These are phyloP conservation scores for Penaeus monodon DNA, from an alignment of 2,888 invertebrate genomes.

Conservation along the genomic window DNA sequence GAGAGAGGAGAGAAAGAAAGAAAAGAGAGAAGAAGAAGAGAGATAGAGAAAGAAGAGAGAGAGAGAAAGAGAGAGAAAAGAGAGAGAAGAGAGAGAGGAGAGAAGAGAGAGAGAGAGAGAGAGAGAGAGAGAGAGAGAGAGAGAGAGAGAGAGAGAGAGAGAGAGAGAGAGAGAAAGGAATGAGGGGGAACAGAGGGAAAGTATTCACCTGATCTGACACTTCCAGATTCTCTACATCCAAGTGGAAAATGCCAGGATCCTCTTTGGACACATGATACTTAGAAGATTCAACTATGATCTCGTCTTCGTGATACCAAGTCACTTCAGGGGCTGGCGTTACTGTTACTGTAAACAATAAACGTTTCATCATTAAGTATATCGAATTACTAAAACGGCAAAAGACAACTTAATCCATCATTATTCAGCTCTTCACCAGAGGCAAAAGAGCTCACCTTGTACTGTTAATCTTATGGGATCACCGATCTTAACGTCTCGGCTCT, in stretches of 20 bases:
- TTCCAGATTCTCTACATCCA: slow-evolving; percentile 82
- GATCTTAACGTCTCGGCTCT: slow-evolving; percentile 85
- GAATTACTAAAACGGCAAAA: not conserved
- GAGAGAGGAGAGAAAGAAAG: too few species aligned
- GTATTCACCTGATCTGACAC: slow-evolving; percentile 79
- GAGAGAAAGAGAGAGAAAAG: too few species aligned
- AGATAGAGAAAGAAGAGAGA: too few species aligned
- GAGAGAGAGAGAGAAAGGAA: not conserved
- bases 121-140: not conserved
- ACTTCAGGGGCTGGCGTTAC: slow-evolving; percentile 70
- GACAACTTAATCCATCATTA: not conserved
- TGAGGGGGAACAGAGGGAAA: not conserved
- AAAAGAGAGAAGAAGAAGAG: too few species aligned
- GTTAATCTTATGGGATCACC: slow-evolving; percentile 85
- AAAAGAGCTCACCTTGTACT: slow-evolving; percentile 77
- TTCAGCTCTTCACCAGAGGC: not conserved
- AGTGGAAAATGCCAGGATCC: slow-evolving; percentile 79
- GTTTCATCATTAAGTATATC: too few species aligned
- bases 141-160: not conserved
- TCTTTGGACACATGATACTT: slow-evolving; percentile 80
- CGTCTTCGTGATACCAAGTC: slow-evolving; percentile 87
- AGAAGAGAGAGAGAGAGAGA: too few species aligned
- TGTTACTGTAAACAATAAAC: slow-evolving; percentile 75
- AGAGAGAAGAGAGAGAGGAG: too few species aligned
- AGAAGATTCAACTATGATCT: slow-evolving; percentile 78